Evolutionary conservation across 2,888 invertebrate species (phyloP).

Genomic region (Lottia gigantea): DNA sequence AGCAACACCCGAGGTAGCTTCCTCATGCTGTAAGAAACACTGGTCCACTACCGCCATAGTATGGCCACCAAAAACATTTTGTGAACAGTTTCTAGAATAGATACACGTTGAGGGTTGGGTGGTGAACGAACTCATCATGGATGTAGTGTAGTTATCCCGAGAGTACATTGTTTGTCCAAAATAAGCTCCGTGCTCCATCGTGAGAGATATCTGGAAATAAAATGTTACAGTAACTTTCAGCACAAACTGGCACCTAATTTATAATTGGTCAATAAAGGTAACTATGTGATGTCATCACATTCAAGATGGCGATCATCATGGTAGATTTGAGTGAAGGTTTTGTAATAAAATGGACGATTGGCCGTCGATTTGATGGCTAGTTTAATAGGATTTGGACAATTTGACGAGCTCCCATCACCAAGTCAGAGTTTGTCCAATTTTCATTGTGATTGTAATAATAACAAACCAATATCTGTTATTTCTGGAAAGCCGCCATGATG

Average conservation of each 20-base stretch:
- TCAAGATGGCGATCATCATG: not conserved
- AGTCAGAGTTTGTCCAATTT: constrained; percentile 1
- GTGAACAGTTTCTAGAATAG: constrained; percentile 43
- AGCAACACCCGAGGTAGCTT: constrained; percentile 23
- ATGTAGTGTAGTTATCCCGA: constrained; percentile 39
- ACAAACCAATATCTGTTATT: not conserved
- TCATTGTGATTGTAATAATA: not conserved
- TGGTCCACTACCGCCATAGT: constrained; percentile 60
- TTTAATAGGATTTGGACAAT: constrained; percentile 1
- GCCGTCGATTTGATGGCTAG: not conserved
- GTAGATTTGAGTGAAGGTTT: not conserved
- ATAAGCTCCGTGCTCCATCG: constrained; percentile 53
- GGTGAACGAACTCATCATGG: constrained; percentile 20
- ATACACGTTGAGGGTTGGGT: constrained; percentile 42
- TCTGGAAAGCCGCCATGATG: not conserved
- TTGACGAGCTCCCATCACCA: not conserved
- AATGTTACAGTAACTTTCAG: not conserved
- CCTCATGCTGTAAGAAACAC: constrained; percentile 31
- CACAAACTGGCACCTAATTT: not conserved
- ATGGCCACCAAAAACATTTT: constrained; percentile 52
- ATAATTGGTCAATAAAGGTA: constrained; percentile 10
- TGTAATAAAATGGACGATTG: not conserved
- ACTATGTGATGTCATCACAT: not conserved
- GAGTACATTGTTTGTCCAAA: constrained; percentile 48
- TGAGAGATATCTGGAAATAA: constrained; percentile 16